A percentile compares a stretch with the other conserved stretches of the same genome.
Evolutionary conservation across 2,888 invertebrate genomes (phyloP).

Genomic region (Chorisops tibialis): DNA sequence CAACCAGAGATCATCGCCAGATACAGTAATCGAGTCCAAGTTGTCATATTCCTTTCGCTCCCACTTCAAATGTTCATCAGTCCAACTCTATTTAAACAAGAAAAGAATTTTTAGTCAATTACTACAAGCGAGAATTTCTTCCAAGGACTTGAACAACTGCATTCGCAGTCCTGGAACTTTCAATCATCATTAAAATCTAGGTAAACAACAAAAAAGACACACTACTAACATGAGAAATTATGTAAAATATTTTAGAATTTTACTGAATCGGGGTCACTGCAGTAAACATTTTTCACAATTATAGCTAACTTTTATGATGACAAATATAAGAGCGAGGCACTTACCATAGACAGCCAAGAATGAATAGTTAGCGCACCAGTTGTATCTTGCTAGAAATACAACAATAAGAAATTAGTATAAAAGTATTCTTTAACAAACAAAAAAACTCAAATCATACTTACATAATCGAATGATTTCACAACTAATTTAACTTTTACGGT

Average conservation of each 20-base stretch:
- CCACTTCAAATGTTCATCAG: slow-evolving; percentile 71
- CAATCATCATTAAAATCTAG: too few species aligned
- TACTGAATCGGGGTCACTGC: too few species aligned
- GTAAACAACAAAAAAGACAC: too few species aligned
- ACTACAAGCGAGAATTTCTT: neutral
- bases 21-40: slow-evolving; percentile 61
- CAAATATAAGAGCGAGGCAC: too few species aligned
- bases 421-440: slow-evolving; percentile 36
- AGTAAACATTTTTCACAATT: neutral
- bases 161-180: neutral
- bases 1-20: slow-evolving; percentile 68
- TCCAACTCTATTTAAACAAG: slow-evolving; percentile 56
- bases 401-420: neutral
- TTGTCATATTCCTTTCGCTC: slow-evolving; percentile 63
- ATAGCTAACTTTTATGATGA: neutral
- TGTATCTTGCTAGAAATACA: slow-evolving; percentile 41
- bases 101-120: slow-evolving; percentile 23
- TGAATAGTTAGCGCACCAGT: slow-evolving; percentile 52
- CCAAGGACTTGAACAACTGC: neutral
- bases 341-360: slow-evolving; percentile 58
- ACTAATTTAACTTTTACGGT: slow-evolving; percentile 57
- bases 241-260: too few species aligned
- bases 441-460: slow-evolving; percentile 39
- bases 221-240: too few species aligned
- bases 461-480: slow-evolving; percentile 51